Percentiles rank a stretch among this genome's conserved stretches.
Evolutionary conservation across 2,113 vertebrate species (phyloP).

Genomic region (Campylomormyrus tamandua): DNA sequence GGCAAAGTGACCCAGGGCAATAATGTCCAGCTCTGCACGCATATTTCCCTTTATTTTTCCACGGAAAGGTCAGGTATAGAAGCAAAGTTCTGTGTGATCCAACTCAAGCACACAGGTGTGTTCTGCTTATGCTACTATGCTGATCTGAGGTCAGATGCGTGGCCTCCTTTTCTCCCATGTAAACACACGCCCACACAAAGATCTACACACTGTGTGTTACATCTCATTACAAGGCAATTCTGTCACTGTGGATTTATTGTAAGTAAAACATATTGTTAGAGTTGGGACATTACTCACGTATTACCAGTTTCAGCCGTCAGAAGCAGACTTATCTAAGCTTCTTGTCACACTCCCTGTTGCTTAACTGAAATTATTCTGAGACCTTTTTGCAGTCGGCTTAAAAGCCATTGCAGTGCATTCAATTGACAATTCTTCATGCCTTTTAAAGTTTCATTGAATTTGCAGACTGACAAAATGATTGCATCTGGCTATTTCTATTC

Average conservation of each 20-base stretch:
- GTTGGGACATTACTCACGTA: background rate
- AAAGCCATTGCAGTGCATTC: background rate
- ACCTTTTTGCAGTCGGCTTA: background rate
- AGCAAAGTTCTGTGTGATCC: background rate
- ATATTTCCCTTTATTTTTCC: background rate
- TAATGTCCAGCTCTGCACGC: background rate
- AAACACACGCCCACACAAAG: background rate
- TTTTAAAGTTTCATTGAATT: background rate
- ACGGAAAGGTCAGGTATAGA: background rate
- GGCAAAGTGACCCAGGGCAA: background rate
- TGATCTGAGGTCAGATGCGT: background rate
- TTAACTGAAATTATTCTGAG: background rate
- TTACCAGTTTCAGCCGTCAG: background rate
- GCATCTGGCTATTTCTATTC: background rate
- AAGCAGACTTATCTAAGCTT: background rate
- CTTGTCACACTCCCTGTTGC: background rate
- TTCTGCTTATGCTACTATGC: background rate
- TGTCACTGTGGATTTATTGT: background rate
- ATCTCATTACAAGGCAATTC: background rate
- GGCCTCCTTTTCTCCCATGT: background rate
- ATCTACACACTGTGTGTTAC: background rate
- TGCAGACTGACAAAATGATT: background rate
- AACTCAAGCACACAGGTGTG: background rate
- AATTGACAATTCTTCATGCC: background rate
- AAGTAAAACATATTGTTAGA: background rate